Conservation (phyloP, 2,888 invertebrate genomes). For the Nudaria mundana region DNA sequence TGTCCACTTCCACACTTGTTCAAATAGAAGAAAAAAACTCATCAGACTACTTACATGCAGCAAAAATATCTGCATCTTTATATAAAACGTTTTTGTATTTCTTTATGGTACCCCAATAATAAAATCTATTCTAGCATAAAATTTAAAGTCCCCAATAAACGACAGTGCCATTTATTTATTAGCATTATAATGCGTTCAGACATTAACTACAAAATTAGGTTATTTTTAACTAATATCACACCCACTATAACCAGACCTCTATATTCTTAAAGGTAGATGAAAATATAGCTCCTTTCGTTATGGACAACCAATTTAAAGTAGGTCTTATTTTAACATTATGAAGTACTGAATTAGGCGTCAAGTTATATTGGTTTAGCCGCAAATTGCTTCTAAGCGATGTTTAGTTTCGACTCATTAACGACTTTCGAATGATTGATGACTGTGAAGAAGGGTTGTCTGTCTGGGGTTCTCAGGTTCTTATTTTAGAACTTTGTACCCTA, state of each 20-base stretch:
- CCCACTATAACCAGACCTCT: conserved; percentile 34
- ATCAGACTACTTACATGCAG: too few species aligned
- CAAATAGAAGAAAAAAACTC: too few species aligned
- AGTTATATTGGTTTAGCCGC: conserved; percentile 33
- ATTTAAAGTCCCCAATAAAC: conserved; percentile 63
- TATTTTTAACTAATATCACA: conserved; percentile 45
- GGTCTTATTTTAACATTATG: conserved; percentile 21
- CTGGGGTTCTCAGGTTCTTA: conserved; percentile 18
- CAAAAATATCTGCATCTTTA: not conserved
- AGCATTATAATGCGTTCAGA: conserved; percentile 63
- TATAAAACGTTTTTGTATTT: not conserved
- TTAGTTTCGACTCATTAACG: conserved; percentile 62
- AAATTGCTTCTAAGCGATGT: conserved; percentile 52
- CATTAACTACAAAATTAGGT: conserved; percentile 48
- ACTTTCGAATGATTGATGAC: conserved; percentile 56
- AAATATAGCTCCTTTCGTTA: conserved; percentile 22
- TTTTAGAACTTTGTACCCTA: conserved; percentile 19
- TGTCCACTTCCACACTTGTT: too few species aligned
- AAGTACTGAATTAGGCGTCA: conserved; percentile 28
- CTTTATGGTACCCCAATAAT: conserved; percentile 26
- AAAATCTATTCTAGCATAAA: conserved; percentile 53
- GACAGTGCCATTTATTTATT: conserved; percentile 63
- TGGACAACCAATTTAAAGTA: conserved; percentile 32
- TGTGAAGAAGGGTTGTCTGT: conserved; percentile 39
- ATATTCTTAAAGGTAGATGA: not conserved